Base-by-base conservation (phyloP, 92 coral and sea anemone genomes). In the Blastomussa wellsi region DNA sequence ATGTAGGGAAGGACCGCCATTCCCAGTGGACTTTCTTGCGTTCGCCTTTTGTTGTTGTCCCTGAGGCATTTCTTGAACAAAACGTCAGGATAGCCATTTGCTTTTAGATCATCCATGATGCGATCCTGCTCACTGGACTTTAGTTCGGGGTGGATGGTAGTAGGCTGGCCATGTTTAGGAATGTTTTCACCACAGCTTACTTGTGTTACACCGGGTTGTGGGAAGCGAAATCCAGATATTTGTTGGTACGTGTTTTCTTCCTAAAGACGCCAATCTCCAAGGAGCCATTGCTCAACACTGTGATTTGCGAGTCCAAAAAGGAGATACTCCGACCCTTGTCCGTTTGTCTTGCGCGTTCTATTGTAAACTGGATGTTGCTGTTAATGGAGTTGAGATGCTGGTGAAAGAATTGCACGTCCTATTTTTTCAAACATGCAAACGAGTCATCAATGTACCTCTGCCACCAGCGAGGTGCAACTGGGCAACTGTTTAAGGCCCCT, bases 141-240 rank as follows among this genome's bases (percentile, higher is more conserved):
- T 51, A 51, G 57, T 51, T 51, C 57, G 19, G 57, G 19, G 57
- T 4, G 19, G 55, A 49, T 12, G 55, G 0, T 1, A 49, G 55
- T 14, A 49, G 55, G 19, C 16, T 9, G 16, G 55, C 55, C 16
- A 1, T 48, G 52, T 48, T 48, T 12, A 49, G 55, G 15, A 73
- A n/a, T 71, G 76, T 37, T 71, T 5, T 38, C 47, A 72, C n/a
- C 41, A 39, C 53, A 72, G 76, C 76, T 39, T 72, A 49, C 28
- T 72, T 72, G 12, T 72, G 77, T 72, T 72, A 32, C 33, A 20
- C 14, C 24, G 77, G 77, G 24, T 72, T 36, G 52, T 72, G 76
- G 7, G 76, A 72, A 4, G 76, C 76, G 37, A 72, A 72, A 41
- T 33, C 51, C 22, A 72, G 51, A 36, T 72, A 39, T 19, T 72